Evolutionary conservation across 2,113 vertebrate genomes (phyloP), one percentile per base, ranked within the genome.

Genomic region (Meleagris gallopavo): DNA sequence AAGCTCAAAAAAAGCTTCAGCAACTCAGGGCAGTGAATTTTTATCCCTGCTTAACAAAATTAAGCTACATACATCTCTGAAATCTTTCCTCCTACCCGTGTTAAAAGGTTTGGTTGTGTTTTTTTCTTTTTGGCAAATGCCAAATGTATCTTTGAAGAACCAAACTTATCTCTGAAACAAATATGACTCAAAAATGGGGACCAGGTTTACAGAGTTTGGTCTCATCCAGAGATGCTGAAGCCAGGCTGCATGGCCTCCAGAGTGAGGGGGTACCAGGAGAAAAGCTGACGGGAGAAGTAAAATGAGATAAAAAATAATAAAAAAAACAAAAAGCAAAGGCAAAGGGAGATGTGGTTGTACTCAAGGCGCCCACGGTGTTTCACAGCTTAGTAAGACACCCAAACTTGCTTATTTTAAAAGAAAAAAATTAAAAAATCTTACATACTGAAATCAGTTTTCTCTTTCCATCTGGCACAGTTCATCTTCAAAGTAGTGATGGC

Each of bases 21-120:
- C 73, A 29, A 6, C 32, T 13, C 5, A 2, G n/a, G 17, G 20
- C 6, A 36, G 15, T 5, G 5, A 40, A 43, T 32, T 64, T 55
- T 25, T 36, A 41, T 5, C 50, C 13, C n/a, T 9, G 11, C 10
- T 43, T 52, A 6, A 55, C 34, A 50, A 25, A 62, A 25, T 27
- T 4, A 7, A n/a, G 27, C 24, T 4, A 2, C 0, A 1, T 0
- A 7, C 18, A 7, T 7, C 6, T 15, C 50, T 9, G 22, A 88
- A 82, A 25, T 5, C 5, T 9, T 32, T 16, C 10, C n/a, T 24
- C 18, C 6, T 9, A 54, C 9, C 29, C 41, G 0, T 32, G 54
- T 57, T 57, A 6, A 57, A 57, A 57, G 19, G 54, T 54, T 32
- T 18, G 54, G 54, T 11, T 57, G 54, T 29, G 52, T 2, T 3